Evolutionary conservation across 2,113 vertebrate species (phyloP), one percentile per base, ranked within the genome.

Genomic region (Rhea americana): DNA sequence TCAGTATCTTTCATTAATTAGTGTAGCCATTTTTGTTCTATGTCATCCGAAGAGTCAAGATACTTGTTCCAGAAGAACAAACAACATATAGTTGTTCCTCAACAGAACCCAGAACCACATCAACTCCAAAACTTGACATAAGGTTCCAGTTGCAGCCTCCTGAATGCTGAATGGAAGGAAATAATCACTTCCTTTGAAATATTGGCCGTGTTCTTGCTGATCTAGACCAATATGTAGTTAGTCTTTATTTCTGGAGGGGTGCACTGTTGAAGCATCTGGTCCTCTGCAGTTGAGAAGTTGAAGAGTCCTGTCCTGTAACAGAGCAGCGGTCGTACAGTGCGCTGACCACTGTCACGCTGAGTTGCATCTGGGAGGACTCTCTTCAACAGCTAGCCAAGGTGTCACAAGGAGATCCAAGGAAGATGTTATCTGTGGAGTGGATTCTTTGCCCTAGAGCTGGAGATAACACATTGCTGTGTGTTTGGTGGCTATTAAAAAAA

Each of bases 81-180:
- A 11, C 2, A 62, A 28, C 7, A 61, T 53, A 19, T 48, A 17
- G 25, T 30, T 56, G 16, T 9, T 70, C 19, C 37, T 30, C 47
- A 62, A 6, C 5, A 70, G 47, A 87, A 73, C 12, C 61, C 39
- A 56, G 58, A 82, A 82, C 25, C 41, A 32, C 53, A 73, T 45
- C 7, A 53, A 10, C 66, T 6, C 8, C 55, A 32, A 56, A 73
- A 70, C 12, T 45, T 58, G 35, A 76, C 48, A 19, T 4, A 16
- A 17, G 20, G 43, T 45, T 85, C 74, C 77, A 67, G 45, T 45
- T 87, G 50, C 26, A 91, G 48, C 55, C 41, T 85, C 50, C 47
- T 30, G 53, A 93, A 77, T 90, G 3, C 13, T 45, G 32, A 92
- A 91, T 76, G 61, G 85, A 94, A 94, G 28, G 17, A 87, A 91